Percentiles rank a stretch among this genome's conserved stretches.
phyloP scores from a whole-genome alignment of 2,888 invertebrate species.

The Therioaphis trifolii region DNA sequence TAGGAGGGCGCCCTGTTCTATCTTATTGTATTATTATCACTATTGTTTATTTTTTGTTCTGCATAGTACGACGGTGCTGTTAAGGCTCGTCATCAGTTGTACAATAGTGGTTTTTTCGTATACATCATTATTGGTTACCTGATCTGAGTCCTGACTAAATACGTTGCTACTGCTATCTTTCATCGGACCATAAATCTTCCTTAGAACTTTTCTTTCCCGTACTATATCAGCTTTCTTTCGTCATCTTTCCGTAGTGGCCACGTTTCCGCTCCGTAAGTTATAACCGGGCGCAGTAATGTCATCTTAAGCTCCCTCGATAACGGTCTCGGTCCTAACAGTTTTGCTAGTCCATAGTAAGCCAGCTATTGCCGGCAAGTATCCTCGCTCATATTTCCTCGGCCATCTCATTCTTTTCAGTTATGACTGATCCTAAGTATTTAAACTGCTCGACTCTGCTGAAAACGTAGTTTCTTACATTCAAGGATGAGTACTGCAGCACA shows the following conservation, averaged over 20 bases:
- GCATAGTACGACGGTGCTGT: too few relatives aligned
- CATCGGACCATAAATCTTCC: too few relatives aligned
- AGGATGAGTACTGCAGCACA: neutral
- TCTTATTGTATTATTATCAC: too few relatives aligned
- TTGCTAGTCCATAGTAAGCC: neutral
- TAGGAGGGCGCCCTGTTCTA: too few relatives aligned
- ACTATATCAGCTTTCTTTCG: conserved; percentile 10
- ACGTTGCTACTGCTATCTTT: too few relatives aligned
- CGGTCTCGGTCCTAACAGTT: neutral
- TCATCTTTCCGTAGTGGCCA: conserved; percentile 25
- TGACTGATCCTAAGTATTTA: too few relatives aligned
- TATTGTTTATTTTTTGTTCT: too few relatives aligned
- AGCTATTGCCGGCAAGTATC: neutral
- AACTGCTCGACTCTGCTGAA: too few relatives aligned
- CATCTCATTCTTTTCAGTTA: neutral
- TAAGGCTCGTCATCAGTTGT: too few relatives aligned
- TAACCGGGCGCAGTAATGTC: neutral
- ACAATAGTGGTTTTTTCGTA: too few relatives aligned
- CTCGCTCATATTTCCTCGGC: neutral
- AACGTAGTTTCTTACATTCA: conserved; percentile 32
- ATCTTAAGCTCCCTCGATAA: conserved; percentile 16
- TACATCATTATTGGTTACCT: too few relatives aligned
- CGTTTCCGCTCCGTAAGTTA: conserved; percentile 14
- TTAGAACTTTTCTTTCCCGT: neutral
- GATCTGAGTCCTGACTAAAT: too few relatives aligned